A percentile compares a stretch with the other conserved stretches of the same genome.
phyloP scores from a whole-genome alignment of 1,140 invertebrate genomes.

The Hylyphantes graminicola region DNA sequence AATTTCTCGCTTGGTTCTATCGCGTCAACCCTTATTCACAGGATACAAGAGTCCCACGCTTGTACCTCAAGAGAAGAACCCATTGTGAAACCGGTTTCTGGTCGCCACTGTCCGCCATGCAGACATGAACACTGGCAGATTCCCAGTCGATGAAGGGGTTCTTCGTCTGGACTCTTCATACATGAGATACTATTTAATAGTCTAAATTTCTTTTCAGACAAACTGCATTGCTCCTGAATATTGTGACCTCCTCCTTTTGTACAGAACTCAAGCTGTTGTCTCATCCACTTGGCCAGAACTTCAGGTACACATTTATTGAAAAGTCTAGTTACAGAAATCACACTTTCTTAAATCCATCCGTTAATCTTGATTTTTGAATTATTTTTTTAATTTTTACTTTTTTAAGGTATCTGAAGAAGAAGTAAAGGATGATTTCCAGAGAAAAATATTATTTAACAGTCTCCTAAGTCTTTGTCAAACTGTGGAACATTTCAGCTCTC shows the following conservation, averaged over 20 bases:
- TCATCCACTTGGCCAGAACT: conserved; percentile 28
- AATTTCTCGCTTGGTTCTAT: too few species aligned
- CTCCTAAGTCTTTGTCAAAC: neutral
- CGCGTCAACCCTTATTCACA: too few species aligned
- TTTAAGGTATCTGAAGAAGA: conserved; percentile 40
- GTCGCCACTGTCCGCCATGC: too few species aligned
- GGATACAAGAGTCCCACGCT: too few species aligned
- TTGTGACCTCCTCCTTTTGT: conserved; percentile 44
- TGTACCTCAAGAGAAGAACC: too few species aligned
- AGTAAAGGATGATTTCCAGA: conserved; percentile 35
- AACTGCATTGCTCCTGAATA: conserved; percentile 44
- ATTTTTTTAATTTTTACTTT: neutral
- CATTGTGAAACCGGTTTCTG: too few species aligned
- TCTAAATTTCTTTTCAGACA: conserved; percentile 37
- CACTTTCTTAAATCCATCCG: neutral
- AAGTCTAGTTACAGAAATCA: neutral
- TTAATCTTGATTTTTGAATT: neutral
- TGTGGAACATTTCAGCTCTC: conserved; percentile 26
- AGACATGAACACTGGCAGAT: too few species aligned
- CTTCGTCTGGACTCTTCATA: too few species aligned
- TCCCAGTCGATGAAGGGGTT: too few species aligned
- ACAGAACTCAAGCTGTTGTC: conserved; percentile 50
- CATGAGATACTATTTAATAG: too few species aligned
- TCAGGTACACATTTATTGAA: conserved; percentile 3
- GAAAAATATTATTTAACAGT: conserved; percentile 25